Conservation (phyloP, 2,888 invertebrate genomes). For the Psylliodes chrysocephalus region DNA sequence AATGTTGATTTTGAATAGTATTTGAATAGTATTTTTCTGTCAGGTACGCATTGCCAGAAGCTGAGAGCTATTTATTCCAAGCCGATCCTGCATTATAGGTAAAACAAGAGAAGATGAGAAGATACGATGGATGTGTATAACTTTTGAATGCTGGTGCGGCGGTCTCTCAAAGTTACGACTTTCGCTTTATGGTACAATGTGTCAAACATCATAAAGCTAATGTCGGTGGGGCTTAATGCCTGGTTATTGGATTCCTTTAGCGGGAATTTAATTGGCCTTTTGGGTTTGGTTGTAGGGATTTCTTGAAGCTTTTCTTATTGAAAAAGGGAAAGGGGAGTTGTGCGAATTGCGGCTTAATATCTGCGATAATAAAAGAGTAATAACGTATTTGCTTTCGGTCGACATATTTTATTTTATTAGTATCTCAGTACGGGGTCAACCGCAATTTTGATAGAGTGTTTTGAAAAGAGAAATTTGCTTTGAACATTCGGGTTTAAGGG, state of each 20-base stretch:
- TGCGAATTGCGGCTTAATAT: conserved; percentile 2
- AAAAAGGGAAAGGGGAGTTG: conserved; percentile 7
- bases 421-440: too few species aligned
- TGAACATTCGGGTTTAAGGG: too few species aligned
- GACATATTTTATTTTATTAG: too few species aligned
- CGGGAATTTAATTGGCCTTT: conserved; percentile 17
- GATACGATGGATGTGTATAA: conserved; percentile 20
- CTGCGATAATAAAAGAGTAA: not conserved
- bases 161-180: conserved; percentile 19
- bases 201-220: conserved; percentile 22
- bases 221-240: conserved; percentile 20
- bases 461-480: too few species aligned
- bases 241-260: conserved; percentile 21
- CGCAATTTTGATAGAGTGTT: too few species aligned
- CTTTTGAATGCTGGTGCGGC: conserved; percentile 19
- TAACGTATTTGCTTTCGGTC: not conserved
- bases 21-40: too few species aligned
- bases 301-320: conserved; percentile 4
- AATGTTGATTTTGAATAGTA: too few species aligned
- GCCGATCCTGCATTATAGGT: not conserved
- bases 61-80: not conserved
- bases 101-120: not conserved
- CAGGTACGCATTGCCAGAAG: too few species aligned
- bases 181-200: conserved; percentile 21
- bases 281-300: conserved; percentile 8